These are phyloP conservation scores for Bubo scandiacus DNA, from an alignment of 2,113 vertebrate species.

Conservation along the genomic window DNA sequence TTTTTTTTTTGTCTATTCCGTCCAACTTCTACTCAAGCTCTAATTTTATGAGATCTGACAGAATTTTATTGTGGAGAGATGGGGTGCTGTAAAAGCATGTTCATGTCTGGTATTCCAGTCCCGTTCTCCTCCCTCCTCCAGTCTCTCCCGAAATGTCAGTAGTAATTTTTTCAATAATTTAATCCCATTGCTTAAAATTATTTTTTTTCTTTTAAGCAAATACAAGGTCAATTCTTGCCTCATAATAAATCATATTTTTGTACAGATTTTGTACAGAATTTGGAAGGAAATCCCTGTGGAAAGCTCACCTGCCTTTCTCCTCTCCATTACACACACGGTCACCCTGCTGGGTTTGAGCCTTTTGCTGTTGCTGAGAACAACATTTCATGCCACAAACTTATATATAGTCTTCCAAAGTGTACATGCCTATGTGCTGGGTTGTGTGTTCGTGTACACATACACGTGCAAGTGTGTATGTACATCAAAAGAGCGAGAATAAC, in stretches of 20 bases:
- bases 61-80: not conserved
- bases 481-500: accelerated
- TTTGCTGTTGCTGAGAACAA: not conserved
- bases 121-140: not conserved
- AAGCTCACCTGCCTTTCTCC: not conserved
- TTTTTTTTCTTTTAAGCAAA: not conserved
- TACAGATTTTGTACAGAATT: not conserved
- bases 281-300: not conserved
- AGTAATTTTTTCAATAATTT: not conserved
- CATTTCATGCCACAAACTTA: not conserved
- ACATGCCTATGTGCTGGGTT: accelerated
- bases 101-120: not conserved
- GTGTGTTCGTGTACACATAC: accelerated
- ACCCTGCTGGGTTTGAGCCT: not conserved
- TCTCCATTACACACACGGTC: accelerated
- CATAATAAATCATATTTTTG: not conserved
- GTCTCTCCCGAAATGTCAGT: not conserved
- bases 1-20: not conserved
- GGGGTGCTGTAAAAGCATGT: not conserved
- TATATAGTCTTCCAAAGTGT: not conserved
- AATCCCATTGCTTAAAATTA: not conserved
- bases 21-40: not conserved
- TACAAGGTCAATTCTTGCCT: not conserved
- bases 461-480: not conserved
- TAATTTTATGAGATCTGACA: not conserved